Evolutionary conservation across 1,140 invertebrate genomes (phyloP).

Genomic region (Brachionus plicatilis): DNA sequence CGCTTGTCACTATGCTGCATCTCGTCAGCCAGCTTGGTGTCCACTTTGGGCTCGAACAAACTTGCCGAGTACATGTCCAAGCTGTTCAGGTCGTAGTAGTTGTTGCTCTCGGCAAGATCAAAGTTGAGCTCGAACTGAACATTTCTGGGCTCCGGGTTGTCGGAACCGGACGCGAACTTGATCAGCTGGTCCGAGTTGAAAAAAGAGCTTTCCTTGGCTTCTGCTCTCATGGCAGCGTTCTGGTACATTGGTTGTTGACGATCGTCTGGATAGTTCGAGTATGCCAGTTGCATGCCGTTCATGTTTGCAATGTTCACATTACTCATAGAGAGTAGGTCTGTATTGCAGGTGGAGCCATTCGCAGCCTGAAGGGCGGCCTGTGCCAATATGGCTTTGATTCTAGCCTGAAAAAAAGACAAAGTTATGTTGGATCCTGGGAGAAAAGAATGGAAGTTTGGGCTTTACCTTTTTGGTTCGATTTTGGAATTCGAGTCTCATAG

Average conservation of each 20-base stretch:
- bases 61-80: background rate
- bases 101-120: constrained; percentile 16
- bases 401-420: background rate
- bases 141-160: background rate
- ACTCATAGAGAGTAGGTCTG: constrained; percentile 36
- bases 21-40: background rate
- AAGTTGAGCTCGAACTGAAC: constrained; percentile 12
- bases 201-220: background rate
- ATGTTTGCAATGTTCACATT: constrained; percentile 7
- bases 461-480: constrained; percentile 36
- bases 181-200: constrained; percentile 25
- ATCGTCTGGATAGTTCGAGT: background rate
- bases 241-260: background rate
- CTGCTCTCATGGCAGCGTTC: background rate
- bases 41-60: background rate
- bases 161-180: background rate
- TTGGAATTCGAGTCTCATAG: constrained; percentile 41
- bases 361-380: constrained; percentile 16
- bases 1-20: background rate
- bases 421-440: background rate
- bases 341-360: constrained; percentile 1
- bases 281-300: background rate
- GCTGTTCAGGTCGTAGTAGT: constrained; percentile 22
- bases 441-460: background rate
- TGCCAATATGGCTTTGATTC: constrained; percentile 34